These are phyloP conservation scores for Neuroscelio doddi DNA, from an alignment of 2,888 invertebrate species.

Conservation along the genomic window DNA sequence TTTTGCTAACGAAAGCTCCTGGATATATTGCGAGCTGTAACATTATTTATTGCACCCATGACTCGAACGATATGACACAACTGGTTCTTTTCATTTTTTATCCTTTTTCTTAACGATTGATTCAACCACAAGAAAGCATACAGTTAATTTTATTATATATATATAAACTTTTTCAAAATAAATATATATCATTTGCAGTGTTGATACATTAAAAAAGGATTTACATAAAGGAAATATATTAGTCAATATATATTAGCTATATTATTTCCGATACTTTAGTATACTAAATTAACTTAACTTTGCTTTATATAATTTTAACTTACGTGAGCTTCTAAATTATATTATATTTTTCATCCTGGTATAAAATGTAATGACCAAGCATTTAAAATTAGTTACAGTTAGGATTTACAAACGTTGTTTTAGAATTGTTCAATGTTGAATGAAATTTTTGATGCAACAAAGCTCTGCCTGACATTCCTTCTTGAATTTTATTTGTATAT, in stretches of 20 bases:
- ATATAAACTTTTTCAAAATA: too few relatives aligned
- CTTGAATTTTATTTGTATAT: constrained; percentile 22
- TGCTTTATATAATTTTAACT: constrained; percentile 27
- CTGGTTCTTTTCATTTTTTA: neutral
- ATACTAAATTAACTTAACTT: constrained; percentile 28
- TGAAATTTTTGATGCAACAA: constrained; percentile 21
- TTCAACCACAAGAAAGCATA: too few relatives aligned
- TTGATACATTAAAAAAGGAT: too few relatives aligned
- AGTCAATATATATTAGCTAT: too few relatives aligned
- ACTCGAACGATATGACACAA: neutral
- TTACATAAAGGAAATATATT: too few relatives aligned
- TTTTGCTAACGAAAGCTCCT: constrained; percentile 19
- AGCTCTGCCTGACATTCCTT: constrained; percentile 12
- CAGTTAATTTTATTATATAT: too few relatives aligned
- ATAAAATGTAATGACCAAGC: constrained; percentile 16
- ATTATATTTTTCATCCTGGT: constrained; percentile 12
- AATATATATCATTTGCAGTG: too few relatives aligned
- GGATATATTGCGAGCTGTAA: constrained; percentile 26
- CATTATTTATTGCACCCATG: constrained; percentile 25
- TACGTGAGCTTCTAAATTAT: constrained; percentile 13
- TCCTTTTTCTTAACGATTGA: too few relatives aligned
- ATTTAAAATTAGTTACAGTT: constrained; percentile 10
- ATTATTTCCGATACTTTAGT: constrained; percentile 27
- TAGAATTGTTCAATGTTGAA: constrained; percentile 17
- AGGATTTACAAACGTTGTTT: constrained; percentile 11